Conservation (phyloP, 2,797 vertebrate genomes). For the Lepilemur ruficaudatus region DNA sequence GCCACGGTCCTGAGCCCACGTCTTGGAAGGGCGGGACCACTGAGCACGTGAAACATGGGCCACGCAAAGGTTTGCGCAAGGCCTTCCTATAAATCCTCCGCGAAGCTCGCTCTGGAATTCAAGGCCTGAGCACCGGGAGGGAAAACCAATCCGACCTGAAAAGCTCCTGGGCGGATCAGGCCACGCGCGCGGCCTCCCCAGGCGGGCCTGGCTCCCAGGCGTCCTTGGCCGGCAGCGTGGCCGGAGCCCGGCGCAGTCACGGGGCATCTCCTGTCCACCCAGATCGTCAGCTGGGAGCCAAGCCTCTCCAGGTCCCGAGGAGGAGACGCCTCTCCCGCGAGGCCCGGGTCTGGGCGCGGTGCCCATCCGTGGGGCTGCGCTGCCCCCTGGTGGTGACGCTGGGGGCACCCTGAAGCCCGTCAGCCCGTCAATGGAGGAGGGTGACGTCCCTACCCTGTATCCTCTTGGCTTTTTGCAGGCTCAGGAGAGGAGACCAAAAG, state of each 20-base stretch:
- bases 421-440: neutral
- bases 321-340: neutral
- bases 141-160: neutral
- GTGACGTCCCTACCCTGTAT: accelerated
- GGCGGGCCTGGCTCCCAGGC: neutral
- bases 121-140: neutral
- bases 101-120: neutral
- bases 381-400: slow-evolving; percentile 58
- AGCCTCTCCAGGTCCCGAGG: neutral
- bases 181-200: neutral
- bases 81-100: neutral
- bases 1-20: too few relatives aligned
- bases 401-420: neutral
- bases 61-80: too few relatives aligned
- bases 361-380: neutral
- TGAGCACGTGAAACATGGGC: accelerated
- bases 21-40: neutral
- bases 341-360: neutral
- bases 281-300: neutral
- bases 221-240: neutral
- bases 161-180: accelerated
- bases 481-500: neutral
- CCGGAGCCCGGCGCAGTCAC: neutral
- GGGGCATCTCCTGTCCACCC: neutral
- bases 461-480: neutral